phyloP scores from a whole-genome alignment of 2,888 invertebrate species.

The Sinotaia quadrata region DNA sequence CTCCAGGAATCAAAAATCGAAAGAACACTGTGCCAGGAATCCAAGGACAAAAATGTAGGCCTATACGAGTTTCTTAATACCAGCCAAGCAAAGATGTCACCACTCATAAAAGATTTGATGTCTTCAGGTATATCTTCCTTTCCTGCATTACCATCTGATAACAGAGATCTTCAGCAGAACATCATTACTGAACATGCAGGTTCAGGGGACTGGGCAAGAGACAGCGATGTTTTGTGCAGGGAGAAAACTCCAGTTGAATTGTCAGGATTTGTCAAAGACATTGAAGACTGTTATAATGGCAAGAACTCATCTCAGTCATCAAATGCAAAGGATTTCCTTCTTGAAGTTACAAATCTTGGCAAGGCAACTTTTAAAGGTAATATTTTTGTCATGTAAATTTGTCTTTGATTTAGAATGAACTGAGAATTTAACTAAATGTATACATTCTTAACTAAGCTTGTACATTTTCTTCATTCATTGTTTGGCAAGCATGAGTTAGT shows the following conservation, averaged over 20 bases:
- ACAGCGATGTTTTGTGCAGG: neutral
- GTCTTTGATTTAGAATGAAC: too few species aligned
- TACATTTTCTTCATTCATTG: too few species aligned
- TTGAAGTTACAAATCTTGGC: slow-evolving; percentile 77
- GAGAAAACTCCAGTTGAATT: neutral
- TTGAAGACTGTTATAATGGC: too few species aligned
- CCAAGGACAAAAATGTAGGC: neutral
- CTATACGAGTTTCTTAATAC: neutral
- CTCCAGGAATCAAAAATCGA: too few species aligned
- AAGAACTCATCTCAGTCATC: neutral
- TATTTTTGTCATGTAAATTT: too few species aligned
- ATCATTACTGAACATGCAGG: neutral
- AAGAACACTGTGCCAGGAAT: too few species aligned
- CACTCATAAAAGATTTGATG: neutral
- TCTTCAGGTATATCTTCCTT: too few species aligned
- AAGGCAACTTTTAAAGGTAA: slow-evolving; percentile 86
- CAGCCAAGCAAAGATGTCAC: neutral
- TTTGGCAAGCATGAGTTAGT: too few species aligned
- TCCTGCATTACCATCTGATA: neutral
- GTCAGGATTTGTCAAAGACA: too few species aligned
- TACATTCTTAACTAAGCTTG: too few species aligned
- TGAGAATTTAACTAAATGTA: too few species aligned
- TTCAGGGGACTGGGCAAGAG: neutral
- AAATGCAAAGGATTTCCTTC: slow-evolving; percentile 31
- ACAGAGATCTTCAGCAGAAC: neutral